Evolutionary conservation across 2,888 invertebrate species (phyloP).

Genomic region (Candidula unifasciata): DNA sequence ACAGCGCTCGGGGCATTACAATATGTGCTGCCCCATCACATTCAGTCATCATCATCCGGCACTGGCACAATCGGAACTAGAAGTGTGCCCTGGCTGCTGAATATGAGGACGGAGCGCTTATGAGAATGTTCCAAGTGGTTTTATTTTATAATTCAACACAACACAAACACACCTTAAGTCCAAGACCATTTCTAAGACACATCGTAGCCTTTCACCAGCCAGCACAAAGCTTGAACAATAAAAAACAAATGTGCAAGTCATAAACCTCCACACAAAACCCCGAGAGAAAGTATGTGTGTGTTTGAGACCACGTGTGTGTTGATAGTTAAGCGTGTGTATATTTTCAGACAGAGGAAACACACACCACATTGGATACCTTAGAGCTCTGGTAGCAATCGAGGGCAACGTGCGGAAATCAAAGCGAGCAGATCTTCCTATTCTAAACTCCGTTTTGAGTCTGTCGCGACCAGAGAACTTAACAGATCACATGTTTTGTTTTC

Average conservation of each 20-base stretch:
- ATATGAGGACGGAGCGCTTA: too few relatives aligned
- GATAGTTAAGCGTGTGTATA: neutral
- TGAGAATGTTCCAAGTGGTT: too few relatives aligned
- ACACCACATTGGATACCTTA: neutral
- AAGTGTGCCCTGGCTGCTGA: too few relatives aligned
- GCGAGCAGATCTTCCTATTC: conserved; percentile 26
- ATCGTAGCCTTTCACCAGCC: neutral
- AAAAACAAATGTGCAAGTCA: neutral
- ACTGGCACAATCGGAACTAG: too few relatives aligned
- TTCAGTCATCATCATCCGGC: too few relatives aligned
- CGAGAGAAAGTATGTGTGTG: neutral
- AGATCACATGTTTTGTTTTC: conserved; percentile 13
- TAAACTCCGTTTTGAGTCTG: conserved; percentile 19
- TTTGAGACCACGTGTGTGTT: too few relatives aligned
- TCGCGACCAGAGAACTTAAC: neutral
- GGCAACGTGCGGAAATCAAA: conserved; percentile 42
- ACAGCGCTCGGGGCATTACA: too few relatives aligned
- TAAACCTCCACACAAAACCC: neutral
- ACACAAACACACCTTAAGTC: too few relatives aligned
- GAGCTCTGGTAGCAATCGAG: conserved; percentile 23
- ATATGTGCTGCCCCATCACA: too few relatives aligned
- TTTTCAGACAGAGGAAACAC: conserved; percentile 7
- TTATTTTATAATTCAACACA: too few relatives aligned
- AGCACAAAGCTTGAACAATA: neutral
- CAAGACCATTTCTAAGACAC: too few relatives aligned